phyloP scores from a whole-genome alignment of 1,140 invertebrate genomes.

The Temnothorax longispinosus region DNA sequence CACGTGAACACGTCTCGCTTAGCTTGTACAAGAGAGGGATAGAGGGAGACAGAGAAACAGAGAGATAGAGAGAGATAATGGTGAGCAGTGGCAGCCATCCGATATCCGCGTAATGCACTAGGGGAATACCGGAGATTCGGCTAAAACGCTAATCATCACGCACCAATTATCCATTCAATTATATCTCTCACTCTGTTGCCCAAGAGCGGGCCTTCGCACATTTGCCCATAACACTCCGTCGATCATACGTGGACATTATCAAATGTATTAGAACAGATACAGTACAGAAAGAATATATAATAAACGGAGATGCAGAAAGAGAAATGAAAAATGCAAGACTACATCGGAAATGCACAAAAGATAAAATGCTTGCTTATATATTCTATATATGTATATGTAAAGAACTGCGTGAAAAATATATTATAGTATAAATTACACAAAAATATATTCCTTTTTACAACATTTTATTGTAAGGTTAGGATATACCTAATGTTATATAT shows the following conservation, averaged over 20 bases:
- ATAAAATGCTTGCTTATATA: conserved; percentile 2
- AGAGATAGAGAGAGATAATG: neutral
- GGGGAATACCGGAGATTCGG: neutral
- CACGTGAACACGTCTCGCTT: neutral
- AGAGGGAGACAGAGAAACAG: neutral
- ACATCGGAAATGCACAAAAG: neutral
- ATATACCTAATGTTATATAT: neutral
- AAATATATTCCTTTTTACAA: neutral
- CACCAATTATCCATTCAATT: conserved; percentile 34
- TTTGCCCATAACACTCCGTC: neutral
- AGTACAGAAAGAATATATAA: conserved; percentile 6
- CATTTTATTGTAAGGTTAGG: neutral
- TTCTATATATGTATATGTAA: too few relatives aligned
- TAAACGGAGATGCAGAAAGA: neutral
- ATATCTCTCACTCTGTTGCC: conserved; percentile 19
- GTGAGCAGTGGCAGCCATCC: neutral
- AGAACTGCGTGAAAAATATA: neutral
- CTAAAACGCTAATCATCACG: conserved; percentile 46
- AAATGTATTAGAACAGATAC: neutral
- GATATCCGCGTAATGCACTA: conserved; percentile 19
- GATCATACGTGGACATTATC: neutral
- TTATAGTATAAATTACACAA: neutral
- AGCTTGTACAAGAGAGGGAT: neutral
- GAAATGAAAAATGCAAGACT: neutral
- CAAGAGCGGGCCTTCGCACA: neutral